Conservation (phyloP, 2,888 invertebrate genomes). For the Tachina grossa region DNA sequence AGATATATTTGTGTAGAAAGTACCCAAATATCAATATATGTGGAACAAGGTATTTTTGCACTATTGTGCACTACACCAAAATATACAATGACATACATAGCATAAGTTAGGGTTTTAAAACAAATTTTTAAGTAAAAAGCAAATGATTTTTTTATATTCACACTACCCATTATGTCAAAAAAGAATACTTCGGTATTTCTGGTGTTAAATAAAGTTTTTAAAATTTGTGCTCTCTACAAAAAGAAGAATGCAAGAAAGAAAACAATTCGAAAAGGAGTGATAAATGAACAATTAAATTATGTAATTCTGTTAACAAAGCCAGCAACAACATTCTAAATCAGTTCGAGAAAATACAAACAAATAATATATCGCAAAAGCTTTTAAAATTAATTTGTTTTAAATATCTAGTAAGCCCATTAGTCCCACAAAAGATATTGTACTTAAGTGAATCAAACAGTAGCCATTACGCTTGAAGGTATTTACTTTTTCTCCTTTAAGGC, state of each 20-base stretch:
- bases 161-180: too few species aligned
- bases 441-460: slow-evolving; percentile 44
- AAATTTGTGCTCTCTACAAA: neutral
- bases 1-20: too few species aligned
- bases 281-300: slow-evolving; percentile 61
- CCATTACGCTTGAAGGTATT: slow-evolving; percentile 50
- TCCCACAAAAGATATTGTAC: neutral
- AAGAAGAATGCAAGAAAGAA: neutral
- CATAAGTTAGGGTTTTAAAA: too few species aligned
- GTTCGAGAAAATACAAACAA: neutral
- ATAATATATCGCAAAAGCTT: slow-evolving; percentile 25
- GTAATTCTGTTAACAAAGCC: slow-evolving; percentile 51
- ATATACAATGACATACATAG: too few species aligned
- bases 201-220: too few species aligned
- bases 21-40: too few species aligned
- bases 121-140: too few species aligned
- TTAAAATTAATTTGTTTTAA: slow-evolving; percentile 52
- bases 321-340: slow-evolving; percentile 35
- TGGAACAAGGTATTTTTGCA: too few species aligned
- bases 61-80: too few species aligned
- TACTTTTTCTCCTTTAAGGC: slow-evolving; percentile 3
- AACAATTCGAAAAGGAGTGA: slow-evolving; percentile 64
- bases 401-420: slow-evolving; percentile 22
- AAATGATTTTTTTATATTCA: too few species aligned
- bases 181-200: too few species aligned